phyloP scores from a whole-genome alignment of 2,888 invertebrate species.

The Disparrhopalites patrizii region DNA sequence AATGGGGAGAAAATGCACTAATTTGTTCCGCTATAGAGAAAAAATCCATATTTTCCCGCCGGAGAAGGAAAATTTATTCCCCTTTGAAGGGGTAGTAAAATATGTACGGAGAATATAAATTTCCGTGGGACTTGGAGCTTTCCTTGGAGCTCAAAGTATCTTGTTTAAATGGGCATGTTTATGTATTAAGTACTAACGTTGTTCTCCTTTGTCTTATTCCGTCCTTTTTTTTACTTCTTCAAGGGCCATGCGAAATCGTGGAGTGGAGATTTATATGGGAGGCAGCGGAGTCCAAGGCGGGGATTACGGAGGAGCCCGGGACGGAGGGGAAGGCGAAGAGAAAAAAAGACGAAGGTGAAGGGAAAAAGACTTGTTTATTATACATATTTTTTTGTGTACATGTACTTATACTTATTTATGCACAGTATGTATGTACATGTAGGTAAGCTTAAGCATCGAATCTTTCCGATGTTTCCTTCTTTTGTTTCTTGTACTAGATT shows the following conservation, averaged over 20 bases:
- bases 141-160: background rate
- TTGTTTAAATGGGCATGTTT: background rate
- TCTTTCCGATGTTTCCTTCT: no score
- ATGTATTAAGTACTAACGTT: background rate
- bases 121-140: no score
- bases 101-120: no score
- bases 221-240: background rate
- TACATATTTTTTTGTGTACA: background rate
- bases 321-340: background rate
- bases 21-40: no score
- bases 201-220: background rate
- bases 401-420: no score
- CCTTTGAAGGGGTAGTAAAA: no score
- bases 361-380: background rate
- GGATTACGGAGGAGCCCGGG: no score
- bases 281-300: no score
- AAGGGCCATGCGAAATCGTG: slow-evolving; percentile 96
- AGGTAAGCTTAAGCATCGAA: no score
- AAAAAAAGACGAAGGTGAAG: background rate
- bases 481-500: background rate
- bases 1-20: no score
- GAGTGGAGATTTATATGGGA: slow-evolving; percentile 86
- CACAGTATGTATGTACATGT: background rate
- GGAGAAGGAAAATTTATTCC: no score
- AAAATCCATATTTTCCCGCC: no score